Base-by-base conservation (phyloP, 92 coral and sea anemone genomes). In the Porites evermanni region DNA sequence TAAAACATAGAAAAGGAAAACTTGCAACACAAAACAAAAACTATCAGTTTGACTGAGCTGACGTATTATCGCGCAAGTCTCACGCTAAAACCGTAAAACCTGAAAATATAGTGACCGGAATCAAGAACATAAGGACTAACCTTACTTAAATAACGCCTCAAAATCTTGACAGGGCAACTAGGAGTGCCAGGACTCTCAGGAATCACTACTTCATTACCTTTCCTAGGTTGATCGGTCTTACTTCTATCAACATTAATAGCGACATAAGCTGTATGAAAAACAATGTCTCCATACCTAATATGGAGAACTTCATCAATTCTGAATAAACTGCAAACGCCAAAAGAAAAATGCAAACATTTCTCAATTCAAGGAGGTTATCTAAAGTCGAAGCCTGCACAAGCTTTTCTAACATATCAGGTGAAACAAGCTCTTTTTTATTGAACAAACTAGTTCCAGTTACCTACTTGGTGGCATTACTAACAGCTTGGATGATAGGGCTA, bases 221-320 rank as follows among this genome's bases (percentile, higher is more conserved):
- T 75, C 64, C 67, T 75, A 23, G 53, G 79, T 21, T 75, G 67
- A 75, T 75, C 79, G 7, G 79, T 75, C 79, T 75, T 24, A 56
- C 67, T 75, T 10, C 6, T 56, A 12, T 53, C 67, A 75, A 75
- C 50, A 20, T 76, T 76, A 58, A 76, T 58, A 23, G 80, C 64
- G 2, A 59, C 69, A 29, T 76, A 60, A 60, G 13, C 14, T n/a
- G 24, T 59, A 60, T 58, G 52, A 58, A 76, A 76, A 21, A 8
- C 12, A 2, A 69, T 24, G 44, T 69, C 73, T 69, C 53, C 73
- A 21, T 69, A 69, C 73, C 26, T 69, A 18, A 69, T 69, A 23
- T 68, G 38, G 38, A 68, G 52, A 68, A 23, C 73, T 47, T 68
- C 29, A 12, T 68, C 73, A 23, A 68, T 18, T 23, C 38, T 29